Conservation (phyloP, 2,113 vertebrate species). For the Mirza zaza region DNA sequence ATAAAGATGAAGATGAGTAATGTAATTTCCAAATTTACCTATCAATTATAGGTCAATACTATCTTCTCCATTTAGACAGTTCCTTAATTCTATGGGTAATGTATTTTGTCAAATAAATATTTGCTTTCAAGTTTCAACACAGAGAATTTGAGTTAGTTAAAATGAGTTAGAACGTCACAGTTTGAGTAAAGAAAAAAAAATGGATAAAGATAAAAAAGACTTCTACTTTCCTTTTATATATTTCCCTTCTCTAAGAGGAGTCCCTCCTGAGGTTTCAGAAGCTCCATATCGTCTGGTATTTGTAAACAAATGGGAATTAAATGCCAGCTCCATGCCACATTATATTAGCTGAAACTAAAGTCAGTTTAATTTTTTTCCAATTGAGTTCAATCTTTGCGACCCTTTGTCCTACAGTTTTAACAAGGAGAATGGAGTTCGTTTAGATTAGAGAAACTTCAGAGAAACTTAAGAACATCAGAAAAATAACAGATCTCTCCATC, state of each 20-base stretch:
- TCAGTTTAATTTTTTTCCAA: conserved; percentile 41
- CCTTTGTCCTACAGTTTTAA: conserved; percentile 62
- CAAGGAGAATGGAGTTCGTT: conserved; percentile 31
- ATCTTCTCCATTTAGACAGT: neutral
- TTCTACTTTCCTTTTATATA: conserved; percentile 31
- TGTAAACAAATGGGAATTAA: conserved; percentile 69
- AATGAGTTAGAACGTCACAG: neutral
- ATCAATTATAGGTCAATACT: neutral
- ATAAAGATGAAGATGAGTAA: neutral
- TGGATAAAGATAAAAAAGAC: conserved; percentile 12
- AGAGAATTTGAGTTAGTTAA: conserved; percentile 31
- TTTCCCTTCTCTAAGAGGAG: conserved; percentile 35
- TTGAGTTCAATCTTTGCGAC: conserved; percentile 25
- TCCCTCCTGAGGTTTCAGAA: conserved; percentile 52
- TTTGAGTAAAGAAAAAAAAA: neutral
- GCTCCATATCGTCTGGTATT: conserved; percentile 44
- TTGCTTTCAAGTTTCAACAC: neutral
- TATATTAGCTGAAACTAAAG: conserved; percentile 47
- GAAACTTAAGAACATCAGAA: conserved; percentile 14
- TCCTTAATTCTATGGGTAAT: neutral
- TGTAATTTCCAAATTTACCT: neutral
- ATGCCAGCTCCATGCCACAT: conserved; percentile 33
- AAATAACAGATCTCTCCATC: neutral
- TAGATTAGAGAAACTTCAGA: conserved; percentile 18
- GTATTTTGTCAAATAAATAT: conserved; percentile 20